A percentile compares a stretch with the other conserved stretches of the same genome.
These are phyloP conservation scores for Tetheella fluctuosa DNA, from an alignment of 2,888 invertebrate genomes.

Conservation along the genomic window DNA sequence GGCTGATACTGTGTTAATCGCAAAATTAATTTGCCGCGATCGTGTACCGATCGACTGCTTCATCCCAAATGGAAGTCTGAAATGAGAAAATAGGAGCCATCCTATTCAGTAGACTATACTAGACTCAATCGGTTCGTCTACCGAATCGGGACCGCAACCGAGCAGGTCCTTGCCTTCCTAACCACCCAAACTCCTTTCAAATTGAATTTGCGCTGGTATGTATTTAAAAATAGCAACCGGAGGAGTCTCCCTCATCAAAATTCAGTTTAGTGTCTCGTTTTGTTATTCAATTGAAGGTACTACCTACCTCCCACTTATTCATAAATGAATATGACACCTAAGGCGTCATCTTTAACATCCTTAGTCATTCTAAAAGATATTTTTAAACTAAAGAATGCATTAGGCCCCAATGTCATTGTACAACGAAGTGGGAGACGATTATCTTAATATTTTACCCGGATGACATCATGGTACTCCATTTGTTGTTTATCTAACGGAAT, in stretches of 20 bases:
- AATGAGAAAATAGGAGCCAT: too few relatives aligned
- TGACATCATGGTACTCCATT: neutral
- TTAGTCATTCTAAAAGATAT: neutral
- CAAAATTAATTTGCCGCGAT: too few relatives aligned
- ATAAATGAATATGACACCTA: neutral
- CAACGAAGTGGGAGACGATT: neutral
- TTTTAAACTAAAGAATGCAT: constrained; percentile 3
- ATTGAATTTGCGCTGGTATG: too few relatives aligned
- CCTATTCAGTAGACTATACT: too few relatives aligned
- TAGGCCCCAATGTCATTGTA: neutral
- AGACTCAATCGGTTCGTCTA: too few relatives aligned
- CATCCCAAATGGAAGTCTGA: too few relatives aligned
- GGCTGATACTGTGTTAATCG: too few relatives aligned
- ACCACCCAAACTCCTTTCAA: too few relatives aligned
- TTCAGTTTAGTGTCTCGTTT: neutral
- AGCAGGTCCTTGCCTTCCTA: too few relatives aligned
- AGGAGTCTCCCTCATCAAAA: neutral
- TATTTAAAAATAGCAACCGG: too few relatives aligned
- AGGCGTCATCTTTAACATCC: neutral
- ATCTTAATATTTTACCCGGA: neutral
- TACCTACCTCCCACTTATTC: neutral
- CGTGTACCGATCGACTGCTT: too few relatives aligned
- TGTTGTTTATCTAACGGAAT: neutral
- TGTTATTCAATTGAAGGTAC: neutral
- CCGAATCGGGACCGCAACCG: too few relatives aligned